Evolutionary conservation across 2,888 invertebrate species (phyloP).

Genomic region (Sericinus montela): DNA sequence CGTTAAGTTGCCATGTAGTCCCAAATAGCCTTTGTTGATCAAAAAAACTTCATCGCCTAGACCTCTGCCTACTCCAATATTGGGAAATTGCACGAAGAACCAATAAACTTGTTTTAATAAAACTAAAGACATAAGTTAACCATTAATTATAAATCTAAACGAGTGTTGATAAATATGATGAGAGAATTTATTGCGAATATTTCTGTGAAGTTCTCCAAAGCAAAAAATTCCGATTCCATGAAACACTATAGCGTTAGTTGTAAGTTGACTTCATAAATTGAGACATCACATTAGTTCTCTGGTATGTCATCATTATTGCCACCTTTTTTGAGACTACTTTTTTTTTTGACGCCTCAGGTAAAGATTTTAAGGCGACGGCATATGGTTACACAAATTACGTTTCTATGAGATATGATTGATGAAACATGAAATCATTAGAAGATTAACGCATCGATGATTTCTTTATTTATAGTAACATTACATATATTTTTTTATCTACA

Average conservation of each 20-base stretch:
- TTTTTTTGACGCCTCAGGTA: constrained; percentile 49
- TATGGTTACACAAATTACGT: constrained; percentile 57
- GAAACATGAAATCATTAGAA: constrained; percentile 56
- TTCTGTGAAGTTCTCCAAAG: constrained; percentile 5
- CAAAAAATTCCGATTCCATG: constrained; percentile 3
- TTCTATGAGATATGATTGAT: constrained; percentile 66
- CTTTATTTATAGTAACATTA: constrained; percentile 3
- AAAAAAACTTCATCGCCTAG: too few relatives aligned
- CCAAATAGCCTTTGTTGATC: too few relatives aligned
- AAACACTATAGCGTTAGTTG: constrained; percentile 10
- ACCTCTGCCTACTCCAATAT: too few relatives aligned
- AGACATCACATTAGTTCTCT: constrained; percentile 66
- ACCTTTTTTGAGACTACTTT: constrained; percentile 63
- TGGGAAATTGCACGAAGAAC: too few relatives aligned
- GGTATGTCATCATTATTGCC: constrained; percentile 60
- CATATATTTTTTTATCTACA: too few relatives aligned
- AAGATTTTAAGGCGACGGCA: constrained; percentile 43
- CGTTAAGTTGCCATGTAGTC: too few relatives aligned
- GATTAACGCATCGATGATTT: constrained; percentile 47
- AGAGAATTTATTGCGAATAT: background rate
- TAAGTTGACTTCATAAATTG: constrained; percentile 59
- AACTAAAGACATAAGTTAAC: background rate
- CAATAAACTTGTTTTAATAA: background rate
- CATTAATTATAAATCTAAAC: background rate
- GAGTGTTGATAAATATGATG: background rate